Evolutionary conservation across 2,113 vertebrate species (phyloP).

Genomic region (Brachyhypopomus gauderio): DNA sequence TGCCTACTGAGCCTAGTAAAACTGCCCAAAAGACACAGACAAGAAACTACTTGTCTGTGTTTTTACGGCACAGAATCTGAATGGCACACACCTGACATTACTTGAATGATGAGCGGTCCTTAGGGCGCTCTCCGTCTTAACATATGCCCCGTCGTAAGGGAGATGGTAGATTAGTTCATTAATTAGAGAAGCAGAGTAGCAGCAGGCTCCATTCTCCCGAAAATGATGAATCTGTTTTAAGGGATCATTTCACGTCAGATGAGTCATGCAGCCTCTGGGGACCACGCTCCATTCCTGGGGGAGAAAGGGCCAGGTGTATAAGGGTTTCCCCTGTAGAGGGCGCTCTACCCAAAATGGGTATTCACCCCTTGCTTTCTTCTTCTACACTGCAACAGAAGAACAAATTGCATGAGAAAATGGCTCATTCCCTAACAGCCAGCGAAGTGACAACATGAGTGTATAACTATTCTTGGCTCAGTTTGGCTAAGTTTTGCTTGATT

Average conservation of each 20-base stretch:
- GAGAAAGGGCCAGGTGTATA: not conserved
- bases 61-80: slow-evolving; percentile 5
- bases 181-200: not conserved
- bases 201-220: not conserved
- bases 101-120: slow-evolving; percentile 41
- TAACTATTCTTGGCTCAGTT: too few relatives aligned
- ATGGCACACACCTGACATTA: slow-evolving; percentile 49
- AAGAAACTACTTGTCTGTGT: not conserved
- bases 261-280: not conserved
- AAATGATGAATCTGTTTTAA: slow-evolving; percentile 2
- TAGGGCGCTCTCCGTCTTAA: slow-evolving; percentile 55
- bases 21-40: not conserved
- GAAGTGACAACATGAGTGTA: too few relatives aligned
- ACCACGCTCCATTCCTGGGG: not conserved
- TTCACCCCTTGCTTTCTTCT: not conserved
- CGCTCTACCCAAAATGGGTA: too few relatives aligned
- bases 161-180: not conserved
- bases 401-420: not conserved
- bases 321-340: not conserved
- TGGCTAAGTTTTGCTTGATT: not conserved
- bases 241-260: slow-evolving; percentile 9
- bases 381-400: not conserved
- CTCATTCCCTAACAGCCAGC: not conserved
- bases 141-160: slow-evolving; percentile 7
- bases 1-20: slow-evolving; percentile 26